Evolutionary conservation across 2,888 invertebrate genomes (phyloP), one percentile per base, ranked within the genome.

Genomic region (Hoplodrina ambigua): DNA sequence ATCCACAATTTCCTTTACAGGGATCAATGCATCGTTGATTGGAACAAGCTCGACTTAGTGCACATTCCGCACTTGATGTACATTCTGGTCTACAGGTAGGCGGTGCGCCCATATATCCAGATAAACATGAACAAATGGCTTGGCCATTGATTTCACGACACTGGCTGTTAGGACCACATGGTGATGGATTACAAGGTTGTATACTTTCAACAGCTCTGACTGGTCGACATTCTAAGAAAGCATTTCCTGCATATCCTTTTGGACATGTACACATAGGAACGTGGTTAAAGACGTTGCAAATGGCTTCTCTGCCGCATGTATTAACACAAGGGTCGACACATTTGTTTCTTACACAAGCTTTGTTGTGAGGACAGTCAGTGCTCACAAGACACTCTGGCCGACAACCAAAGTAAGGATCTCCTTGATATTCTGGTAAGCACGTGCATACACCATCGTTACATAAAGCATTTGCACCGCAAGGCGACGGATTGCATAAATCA

Each of bases 321-420:
- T 97, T 97, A 13, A 97, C 94, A 86, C 98, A 98, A 44, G 98
- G 98, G 91, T 98, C 97, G 56, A 96, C 88, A 87, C 98, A 98
- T 93, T 98, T 98, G 86, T 97, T 97, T 89, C 96, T 96, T 4
- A 97, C 93, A 85, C 98, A 98, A 50, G 98, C 97, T 88, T 96
- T 97, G 85, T 97, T 96, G 80, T 97, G 96, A 10, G 97, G 92
- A 88, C 98, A 98, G 85, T 98, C 98, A 17, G 95, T 95, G 85
- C 97, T 98, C 46, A 97, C 91, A 44, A 98, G 96, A 90, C 98
- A 98, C 93, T 98, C 98, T n/a, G 98, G 98, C 82, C 98, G 96
- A 88, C 98, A 98, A 37, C 97, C 97, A 79, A 96, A 93, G 86
- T 97, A 97, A 4, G 98, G 98, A 93, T 98, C 97, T 33, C 98